Base-by-base conservation (phyloP, 1,140 invertebrate genomes). In the Andricus grossulariae region DNA sequence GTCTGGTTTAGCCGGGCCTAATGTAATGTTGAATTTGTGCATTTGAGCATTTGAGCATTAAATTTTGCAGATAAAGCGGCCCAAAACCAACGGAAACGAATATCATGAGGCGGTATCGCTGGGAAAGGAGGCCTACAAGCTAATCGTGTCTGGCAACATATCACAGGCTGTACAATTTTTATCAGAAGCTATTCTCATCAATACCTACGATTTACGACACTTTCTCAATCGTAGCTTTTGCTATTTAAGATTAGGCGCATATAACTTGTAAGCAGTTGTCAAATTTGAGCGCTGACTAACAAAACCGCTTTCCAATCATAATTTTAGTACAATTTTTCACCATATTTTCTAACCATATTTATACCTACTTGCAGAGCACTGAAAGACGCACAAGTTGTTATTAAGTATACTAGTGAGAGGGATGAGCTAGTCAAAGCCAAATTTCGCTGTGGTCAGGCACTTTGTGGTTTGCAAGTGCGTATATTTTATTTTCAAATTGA, bases 141-240 rank as follows among this genome's bases (percentile, higher is more conserved):
- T 66, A 1, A 12, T 66, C 1, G 5, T 39, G 6, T 10, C 8
- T 8, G 39, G 45, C 10, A 32, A 66, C 16, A 39, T 66, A 15
- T 15, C 25, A 0, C 15, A 66, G n/a, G 60, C 60, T n/a, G 25
- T 39, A 8, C 60, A 66, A 39, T 66, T 66, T 66, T 39, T 66
- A 39, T 39, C 15, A 6, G 60, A 66, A 45, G 25, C 60, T 2
- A 66, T 66, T 39, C 25, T 10, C n/a, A n/a, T 66, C 15, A 66
- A 39, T 8, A 16, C 15, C 16, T 16, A n/a, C 3, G 60, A 66
- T 16, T 39, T 66, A n/a, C 25, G 60, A 39, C 60, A 66, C 39
- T 66, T 39, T 66, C 60, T 66, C 7, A 66, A 66, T 32, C 25
- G 60, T 16, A 66, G 60, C 21, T 66, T 66, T n/a, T 66, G 60